Base-by-base conservation (phyloP, 2,113 vertebrate species). In the Zosterops japonicus region DNA sequence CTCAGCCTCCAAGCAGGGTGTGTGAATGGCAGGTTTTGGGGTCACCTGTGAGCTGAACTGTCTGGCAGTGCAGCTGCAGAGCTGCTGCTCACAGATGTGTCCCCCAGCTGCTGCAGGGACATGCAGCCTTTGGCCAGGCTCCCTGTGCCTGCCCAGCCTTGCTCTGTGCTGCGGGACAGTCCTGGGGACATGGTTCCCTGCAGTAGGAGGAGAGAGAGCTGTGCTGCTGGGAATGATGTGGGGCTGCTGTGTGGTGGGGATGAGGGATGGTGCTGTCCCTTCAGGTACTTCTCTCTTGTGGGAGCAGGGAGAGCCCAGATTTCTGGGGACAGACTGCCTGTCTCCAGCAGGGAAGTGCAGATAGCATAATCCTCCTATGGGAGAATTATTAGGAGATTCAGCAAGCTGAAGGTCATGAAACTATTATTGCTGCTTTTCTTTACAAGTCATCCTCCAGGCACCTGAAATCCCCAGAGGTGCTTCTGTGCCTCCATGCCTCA, bases 1-100 rank as follows among this genome's bases (percentile, higher is more conserved):
- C 75, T 86, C 52, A 29, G 56, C 46, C 52, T 29, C 1, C 50
- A 28, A 1, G 14, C 65, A 24, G 50, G n/a, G 31, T 9, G 29
- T 61, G 17, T 21, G 36, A 5, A 8, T 0, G 0, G 0, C 36
- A 14, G 21, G 3, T 44, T 52, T 10, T 1, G 49, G 61, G 39
- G 12, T 47, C 56, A 22, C 16, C 5, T 15, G 16, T 14, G 86
- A 61, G 41, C 35, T 13, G 24, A 11, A 0, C 25, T 21, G 17
- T 35, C 61, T 12, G 7, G 39, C 19, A 15, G 23, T 1, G 41
- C 7, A 36, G 35, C 49, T 47, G 29, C 53, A 61, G n/a, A 47
- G 28, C 57, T 1, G 3, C 46, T 57, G 60, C 71, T 79, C 65
- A 2, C 50, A 49, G 56, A 12, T 8, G 12, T 9, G 29, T 60